Evolutionary conservation across 2,797 vertebrate genomes (phyloP), one percentile per base, ranked within the genome.

Genomic region (Cheracebus regulus): DNA sequence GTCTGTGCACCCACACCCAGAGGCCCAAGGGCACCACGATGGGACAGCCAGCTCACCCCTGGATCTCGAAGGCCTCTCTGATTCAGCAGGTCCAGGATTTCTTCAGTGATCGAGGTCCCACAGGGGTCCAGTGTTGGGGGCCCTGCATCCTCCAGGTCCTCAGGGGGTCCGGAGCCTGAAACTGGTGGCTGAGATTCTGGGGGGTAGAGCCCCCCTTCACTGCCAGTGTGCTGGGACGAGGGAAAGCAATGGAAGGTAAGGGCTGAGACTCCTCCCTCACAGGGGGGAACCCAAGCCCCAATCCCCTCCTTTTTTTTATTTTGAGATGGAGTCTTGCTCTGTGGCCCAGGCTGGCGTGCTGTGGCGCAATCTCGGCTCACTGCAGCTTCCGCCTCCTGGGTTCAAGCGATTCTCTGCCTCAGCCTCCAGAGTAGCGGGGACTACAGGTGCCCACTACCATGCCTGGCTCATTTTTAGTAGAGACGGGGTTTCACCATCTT

Each of bases 11-110:
- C 46, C 33, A 15, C 52, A 70, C 12, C 7, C 1, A 61, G 46
- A 6, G 46, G 58, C 83, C 87, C 78, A 26, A 41, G 44, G 28
- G 10, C 7, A 13, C 86, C 0, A n/a, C 1, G 46, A 61, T 0
- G 13, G 70, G 57, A 12, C 0, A 0, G 5, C 75, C 36, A 5
- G 88, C 97, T 98, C 97, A 98, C 92, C 95, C 98, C 98, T 48
- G 97, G 36, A 0, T 98, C 98, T 30, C 76, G 96, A 33, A 98
- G 98, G 48, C 98, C 97, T 91, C 99, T 99, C 98, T 99, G 99
- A 97, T 98, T 99, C 92, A 99, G 99, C 80, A 99, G 98, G 97
- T 99, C 99, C 98, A 99, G 98, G 96, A 99, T 99, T 98, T 99
- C 99, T 76, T 99, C 99, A 0, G 99, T 99, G 98, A 99, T 99